A percentile compares a stretch with the other conserved stretches of the same genome.
Conservation (phyloP, 2,888 invertebrate genomes). For the Ecdyonurus torrentis region DNA sequence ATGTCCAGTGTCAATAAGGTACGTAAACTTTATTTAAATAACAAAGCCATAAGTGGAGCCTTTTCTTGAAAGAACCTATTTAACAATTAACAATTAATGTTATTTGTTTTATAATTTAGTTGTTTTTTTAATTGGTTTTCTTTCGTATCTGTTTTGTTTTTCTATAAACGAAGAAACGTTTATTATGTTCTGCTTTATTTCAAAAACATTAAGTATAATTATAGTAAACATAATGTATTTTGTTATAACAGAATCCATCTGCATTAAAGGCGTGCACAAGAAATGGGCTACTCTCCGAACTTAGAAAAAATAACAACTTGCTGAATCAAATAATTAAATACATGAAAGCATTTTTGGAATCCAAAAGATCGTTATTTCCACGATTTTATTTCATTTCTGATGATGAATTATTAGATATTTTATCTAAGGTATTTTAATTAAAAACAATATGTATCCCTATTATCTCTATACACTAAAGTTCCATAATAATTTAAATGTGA, state of each 20-base stretch:
- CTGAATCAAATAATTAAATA: slow-evolving; percentile 82
- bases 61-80: too few relatives aligned
- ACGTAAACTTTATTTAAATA: slow-evolving; percentile 8
- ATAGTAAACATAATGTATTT: too few relatives aligned
- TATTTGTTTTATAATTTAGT: too few relatives aligned
- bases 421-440: slow-evolving; percentile 51
- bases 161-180: too few relatives aligned
- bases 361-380: slow-evolving; percentile 74
- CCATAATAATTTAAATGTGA: too few relatives aligned
- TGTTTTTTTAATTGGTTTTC: too few relatives aligned
- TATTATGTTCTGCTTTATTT: too few relatives aligned
- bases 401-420: slow-evolving; percentile 74
- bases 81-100: too few relatives aligned
- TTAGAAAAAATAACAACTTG: slow-evolving; percentile 55
- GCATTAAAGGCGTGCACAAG: slow-evolving; percentile 67
- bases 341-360: slow-evolving; percentile 75
- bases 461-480: too few relatives aligned
- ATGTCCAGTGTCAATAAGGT: slow-evolving; percentile 69
- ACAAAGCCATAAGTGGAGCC: neutral
- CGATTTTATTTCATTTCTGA: slow-evolving; percentile 82
- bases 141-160: too few relatives aligned
- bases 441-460: too few relatives aligned
- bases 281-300: slow-evolving; percentile 47
- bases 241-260: slow-evolving; percentile 56
- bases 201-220: too few relatives aligned